phyloP scores from a whole-genome alignment of 2,888 invertebrate genomes.

The Acleris cristana region DNA sequence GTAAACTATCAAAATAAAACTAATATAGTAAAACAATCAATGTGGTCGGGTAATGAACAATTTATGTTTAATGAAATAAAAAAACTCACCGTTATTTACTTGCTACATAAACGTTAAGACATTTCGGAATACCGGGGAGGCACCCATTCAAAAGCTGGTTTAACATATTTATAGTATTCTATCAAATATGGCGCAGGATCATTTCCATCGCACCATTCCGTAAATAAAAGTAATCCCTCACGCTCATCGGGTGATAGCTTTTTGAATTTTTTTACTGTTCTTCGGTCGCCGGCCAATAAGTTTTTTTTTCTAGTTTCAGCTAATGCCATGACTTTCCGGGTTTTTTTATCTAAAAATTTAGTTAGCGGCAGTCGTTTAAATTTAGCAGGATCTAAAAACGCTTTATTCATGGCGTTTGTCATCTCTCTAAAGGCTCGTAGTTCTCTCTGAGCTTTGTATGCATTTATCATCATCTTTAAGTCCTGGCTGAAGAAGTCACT shows the following conservation, averaged over 20 bases:
- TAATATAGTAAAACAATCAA: not conserved
- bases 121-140: constrained; percentile 47
- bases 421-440: constrained; percentile 71
- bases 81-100: no score
- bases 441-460: constrained; percentile 71
- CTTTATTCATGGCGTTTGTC: constrained; percentile 76
- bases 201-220: constrained; percentile 75
- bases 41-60: not conserved
- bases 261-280: constrained; percentile 58
- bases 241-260: constrained; percentile 61
- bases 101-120: not conserved
- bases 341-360: constrained; percentile 68
- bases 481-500: constrained; percentile 74
- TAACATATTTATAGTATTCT: constrained; percentile 65
- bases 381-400: constrained; percentile 68
- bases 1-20: not conserved
- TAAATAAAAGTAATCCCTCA: constrained; percentile 67
- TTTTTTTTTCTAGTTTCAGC: constrained; percentile 55
- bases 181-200: constrained; percentile 66
- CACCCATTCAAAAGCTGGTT: constrained; percentile 62
- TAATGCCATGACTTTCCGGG: constrained; percentile 52
- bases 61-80: not conserved
- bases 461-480: constrained; percentile 72
- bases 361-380: constrained; percentile 61
- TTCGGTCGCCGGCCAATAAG: constrained; percentile 48